These are phyloP conservation scores for Echeneis naucrates DNA, from an alignment of 2,797 vertebrate species.

Conservation along the genomic window DNA sequence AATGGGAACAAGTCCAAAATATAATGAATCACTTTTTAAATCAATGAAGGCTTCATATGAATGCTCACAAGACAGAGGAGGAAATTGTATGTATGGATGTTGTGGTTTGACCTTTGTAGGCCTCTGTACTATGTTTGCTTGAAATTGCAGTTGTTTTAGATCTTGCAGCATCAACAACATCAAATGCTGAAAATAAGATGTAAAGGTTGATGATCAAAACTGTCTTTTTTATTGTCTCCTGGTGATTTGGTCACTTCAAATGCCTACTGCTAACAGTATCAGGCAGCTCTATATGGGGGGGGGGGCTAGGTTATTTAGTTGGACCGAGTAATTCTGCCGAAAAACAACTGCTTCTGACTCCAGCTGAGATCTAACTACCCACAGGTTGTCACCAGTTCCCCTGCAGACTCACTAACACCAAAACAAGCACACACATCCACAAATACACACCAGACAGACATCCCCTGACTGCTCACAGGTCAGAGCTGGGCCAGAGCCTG, in stretches of 20 bases:
- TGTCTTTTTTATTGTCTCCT: no score
- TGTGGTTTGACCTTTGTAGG: slow-evolving; percentile 40
- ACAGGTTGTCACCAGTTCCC: slow-evolving; percentile 30
- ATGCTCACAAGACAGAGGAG: slow-evolving; percentile 12
- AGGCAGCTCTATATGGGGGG: neutral
- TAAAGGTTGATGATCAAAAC: no score
- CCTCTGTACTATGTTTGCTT: no score
- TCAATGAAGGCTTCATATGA: slow-evolving; percentile 2
- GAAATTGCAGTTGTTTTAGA: neutral
- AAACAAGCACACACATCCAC: slow-evolving; percentile 35
- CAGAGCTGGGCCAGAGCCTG: slow-evolving; percentile 37
- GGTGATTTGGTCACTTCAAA: no score
- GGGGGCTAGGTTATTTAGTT: neutral
- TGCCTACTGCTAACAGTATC: neutral
- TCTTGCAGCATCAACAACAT: no score
- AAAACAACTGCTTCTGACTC: neutral
- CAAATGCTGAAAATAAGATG: neutral
- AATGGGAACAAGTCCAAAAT: slow-evolving; percentile 33
- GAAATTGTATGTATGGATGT: slow-evolving; percentile 21
- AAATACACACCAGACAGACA: slow-evolving; percentile 35
- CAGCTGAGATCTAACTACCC: slow-evolving; percentile 3
- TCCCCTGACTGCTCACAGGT: slow-evolving; percentile 45
- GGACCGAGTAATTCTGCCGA: neutral
- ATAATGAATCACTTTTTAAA: slow-evolving; percentile 14
- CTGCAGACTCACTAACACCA: slow-evolving; percentile 18